Evolutionary conservation across 2,797 vertebrate genomes (phyloP).

Genomic region (Rhinichthys osculus): DNA sequence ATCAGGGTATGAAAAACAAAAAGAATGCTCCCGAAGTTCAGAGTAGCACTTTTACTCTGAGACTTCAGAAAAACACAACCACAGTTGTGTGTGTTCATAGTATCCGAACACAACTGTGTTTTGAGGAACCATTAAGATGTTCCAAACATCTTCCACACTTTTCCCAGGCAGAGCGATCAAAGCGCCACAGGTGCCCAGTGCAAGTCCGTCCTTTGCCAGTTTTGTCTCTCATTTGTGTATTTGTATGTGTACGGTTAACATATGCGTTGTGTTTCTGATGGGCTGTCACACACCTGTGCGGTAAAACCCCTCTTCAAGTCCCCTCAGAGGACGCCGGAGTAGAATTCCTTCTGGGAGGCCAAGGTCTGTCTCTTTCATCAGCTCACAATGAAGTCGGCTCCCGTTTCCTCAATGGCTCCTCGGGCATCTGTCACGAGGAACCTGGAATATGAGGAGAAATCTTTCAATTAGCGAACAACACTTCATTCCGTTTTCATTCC

Average conservation of each 20-base stretch:
- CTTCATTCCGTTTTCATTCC: slow-evolving; percentile 31
- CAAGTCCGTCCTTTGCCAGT: background rate
- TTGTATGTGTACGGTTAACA: slow-evolving; percentile 24
- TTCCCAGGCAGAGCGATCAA: slow-evolving; percentile 2
- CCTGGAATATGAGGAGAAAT: slow-evolving; percentile 62
- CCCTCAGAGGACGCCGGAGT: background rate
- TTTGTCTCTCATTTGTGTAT: slow-evolving; percentile 40
- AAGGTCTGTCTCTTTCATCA: slow-evolving; percentile 60
- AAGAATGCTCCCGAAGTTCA: background rate
- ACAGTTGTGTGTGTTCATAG: background rate
- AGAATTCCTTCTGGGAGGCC: slow-evolving; percentile 50
- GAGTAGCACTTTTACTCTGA: background rate
- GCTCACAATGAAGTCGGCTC: slow-evolving; percentile 52
- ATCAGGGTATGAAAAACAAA: background rate
- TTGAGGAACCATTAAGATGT: slow-evolving; percentile 22
- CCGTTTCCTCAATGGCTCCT: slow-evolving; percentile 55
- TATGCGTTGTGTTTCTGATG: background rate
- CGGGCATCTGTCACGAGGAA: slow-evolving; percentile 53
- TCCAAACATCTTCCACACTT: slow-evolving; percentile 19
- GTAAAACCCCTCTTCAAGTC: slow-evolving; percentile 13
- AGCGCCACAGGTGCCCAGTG: slow-evolving; percentile 1
- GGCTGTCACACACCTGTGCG: slow-evolving; percentile 38
- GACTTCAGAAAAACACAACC: background rate
- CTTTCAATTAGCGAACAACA: slow-evolving; percentile 63
- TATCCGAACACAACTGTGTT: slow-evolving; percentile 15